Evolutionary conservation across 2,113 vertebrate species (phyloP), one percentile per base, ranked within the genome.

Genomic region (Drymodes brunneopygia): DNA sequence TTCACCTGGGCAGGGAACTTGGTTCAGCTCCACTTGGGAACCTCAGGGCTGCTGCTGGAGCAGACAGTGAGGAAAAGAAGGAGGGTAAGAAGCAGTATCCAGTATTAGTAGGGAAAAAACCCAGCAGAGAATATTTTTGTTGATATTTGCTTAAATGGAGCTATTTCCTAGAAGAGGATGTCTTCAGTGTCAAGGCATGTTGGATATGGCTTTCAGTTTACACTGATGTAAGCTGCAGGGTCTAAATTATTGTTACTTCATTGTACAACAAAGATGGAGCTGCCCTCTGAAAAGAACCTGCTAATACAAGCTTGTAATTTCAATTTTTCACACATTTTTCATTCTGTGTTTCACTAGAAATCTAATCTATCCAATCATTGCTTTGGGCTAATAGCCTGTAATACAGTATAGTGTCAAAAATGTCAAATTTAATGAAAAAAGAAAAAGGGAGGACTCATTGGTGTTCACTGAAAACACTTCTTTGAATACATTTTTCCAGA

Each of bases 331-430:
- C 7, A 6, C 18, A 18, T 82, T 95, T 96, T 93, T 94, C 33
- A 31, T n/a, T 89, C 25, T 40, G 7, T 86, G 44, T 95, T 92
- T 89, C 61, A 50, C 70, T 57, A 87, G 81, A 91, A 96, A 73
- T 87, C 48, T 82, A 67, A 95, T 95, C 93, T 91, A 11, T 7
- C 23, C 78, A 56, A 82, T 92, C 78, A 38, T 7, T 92, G 72
- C 93, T 89, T 74, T 89, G 91, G 84, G 89, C 78, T 94, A 92
- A 95, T 85, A 79, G 56, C 16, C 61, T 81, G 6, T 95, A 92
- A 79, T 92, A 82, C 36, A 72, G 31, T 57, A 57, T 38, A 45
- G 45, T 81, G 86, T 82, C 75, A 96, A 81, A 95, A 93, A 80
- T 92, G 72, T 86, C 65, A 75, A 81, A 45, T 20, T 71, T 89